Evolutionary conservation across 2,797 vertebrate species (phyloP), one percentile per base, ranked within the genome.

Genomic region (Anguilla obscura): DNA sequence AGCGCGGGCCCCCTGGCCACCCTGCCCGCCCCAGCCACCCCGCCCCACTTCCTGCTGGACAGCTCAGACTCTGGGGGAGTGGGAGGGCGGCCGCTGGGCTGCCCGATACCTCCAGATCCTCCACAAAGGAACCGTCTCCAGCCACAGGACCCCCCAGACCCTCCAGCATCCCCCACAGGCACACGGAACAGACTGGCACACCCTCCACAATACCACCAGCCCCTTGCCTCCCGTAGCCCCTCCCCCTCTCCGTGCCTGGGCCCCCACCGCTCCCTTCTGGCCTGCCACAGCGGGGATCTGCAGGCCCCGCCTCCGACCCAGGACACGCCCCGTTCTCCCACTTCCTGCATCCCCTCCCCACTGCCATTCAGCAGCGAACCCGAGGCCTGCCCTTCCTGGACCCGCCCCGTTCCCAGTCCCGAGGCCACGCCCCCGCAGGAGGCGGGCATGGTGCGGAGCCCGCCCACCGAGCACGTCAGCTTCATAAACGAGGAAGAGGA

Each of bases 401-500:
- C 21, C 21, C 45, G 9, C 5, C 7, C 45, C 27, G 1, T 50
- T 2, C 79, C 45, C 40, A 48, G 76, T 36, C 76, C 40, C 1
- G 76, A 82, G 36, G 40, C 36, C 76, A 80, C 76, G 18, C 76
- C 76, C 36, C 36, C 21, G 21, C 3, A 48, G 18, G 40, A 48
- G 33, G 12, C 0, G 74, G 18, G 10, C 16, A 16, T 7, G 18
- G 45, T 12, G 45, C 6, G 9, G 79, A 82, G 79, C 50, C 40
- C 24, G 5, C 79, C 40, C 79, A 50, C 79, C 50, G 79, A 82
- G 27, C 79, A 82, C n/a, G 45, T 82, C 45, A 50, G 45, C 79
- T 82, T 82, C 45, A 50, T 82, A 24, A 82, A 50, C 27, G 79
- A 82, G 45, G 40, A 82, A 50, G 79, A 82, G 79, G 40, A 12